Evolutionary conservation across 2,888 invertebrate species (phyloP), one percentile per base, ranked within the genome.

Genomic region (Seira musarum): DNA sequence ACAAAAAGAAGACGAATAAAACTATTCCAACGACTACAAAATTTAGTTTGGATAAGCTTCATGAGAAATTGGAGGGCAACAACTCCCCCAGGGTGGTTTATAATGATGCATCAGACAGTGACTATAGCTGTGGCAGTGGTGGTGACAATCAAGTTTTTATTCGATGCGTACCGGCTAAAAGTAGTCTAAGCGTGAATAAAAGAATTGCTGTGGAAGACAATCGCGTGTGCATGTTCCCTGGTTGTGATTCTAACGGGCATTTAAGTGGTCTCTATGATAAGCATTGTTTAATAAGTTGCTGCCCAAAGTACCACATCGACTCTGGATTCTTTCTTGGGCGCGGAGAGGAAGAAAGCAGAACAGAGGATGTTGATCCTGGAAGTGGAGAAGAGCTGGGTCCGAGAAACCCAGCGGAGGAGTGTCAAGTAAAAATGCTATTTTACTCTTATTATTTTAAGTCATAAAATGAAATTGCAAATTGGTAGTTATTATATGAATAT

Each of bases 261-360:
- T 90, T 97, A 5, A 94, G 95, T 81, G 97, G 97, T 13, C 92
- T 93, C 87, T 91, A 93, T 82, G 92, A 93, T 2, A 92, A 92
- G 25, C 98, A 98, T 90, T 96, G 96, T 88, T 95, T 96, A 1
- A 91, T 95, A 82, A 95, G 96, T 89, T 96, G 96, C 22, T 98
- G 98, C 88, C 98, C 98, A 1, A 88, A 93, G 72, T 98, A 95
- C 90, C 98, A 98, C 53, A 80, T 80, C 21, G 80, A 80, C 67
- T 80, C 90, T 96, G 97, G 89, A 93, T 93, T 85, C 93, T 94
- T 8, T 91, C 93, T 24, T 92, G 92, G 68, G 92, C 93, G 87
- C 94, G 95, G 88, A 90, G 90, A 89, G 91, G 92, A 80, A 6
- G 80, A 80, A n/a, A 80, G 80, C 61, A 53, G 75, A n/a, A 80